Base-by-base conservation (phyloP, 2,113 vertebrate genomes). In the Bos indicus region DNA sequence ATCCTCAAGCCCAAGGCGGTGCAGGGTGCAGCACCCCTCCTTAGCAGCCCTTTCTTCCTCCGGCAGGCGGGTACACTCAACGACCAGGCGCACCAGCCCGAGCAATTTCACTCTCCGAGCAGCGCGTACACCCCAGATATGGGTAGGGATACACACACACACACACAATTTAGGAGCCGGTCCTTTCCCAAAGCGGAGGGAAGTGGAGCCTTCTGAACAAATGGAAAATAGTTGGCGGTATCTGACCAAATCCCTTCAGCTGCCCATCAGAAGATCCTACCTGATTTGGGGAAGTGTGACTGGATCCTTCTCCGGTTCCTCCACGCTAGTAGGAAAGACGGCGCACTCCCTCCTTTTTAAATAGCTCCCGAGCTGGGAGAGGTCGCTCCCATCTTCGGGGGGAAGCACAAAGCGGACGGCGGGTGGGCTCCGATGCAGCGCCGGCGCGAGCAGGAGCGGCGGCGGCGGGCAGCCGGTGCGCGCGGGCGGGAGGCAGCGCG, bases 351-450 rank as follows among this genome's bases (percentile, higher is more conserved):
- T 95, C 97, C 92, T 95, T 88, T 88, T 97, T 80, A 97, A 86
- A 96, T n/a, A 90, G 97, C 97, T 95, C 89, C 21, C 7, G 93
- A 77, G 94, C 94, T 92, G 95, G 97, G 95, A 94, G 96, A 98
- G 98, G 96, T 96, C 57, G 98, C 96, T 97, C 96, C 98, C 98
- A 98, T 97, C 97, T 95, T 96, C 94, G 14, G 40, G 40, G 95
- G 74, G 51, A 93, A 96, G 95, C 97, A 97, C 97, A 95, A 90
- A 97, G 97, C 98, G 15, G 94, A 98, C 90, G 93, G 94, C 95
- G 54, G 91, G 86, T 74, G 28, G 94, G 89, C 86, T 97, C 90
- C 57, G 17, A 96, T 54, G 96, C 97, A 96, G 97, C 95, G 93
- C 95, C 90, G 62, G 97, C 95, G 91, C 89, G 93, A 97, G 64